Evolutionary conservation across 2,113 vertebrate genomes (phyloP), one percentile per base, ranked within the genome.

Genomic region (Lagopus leucura): DNA sequence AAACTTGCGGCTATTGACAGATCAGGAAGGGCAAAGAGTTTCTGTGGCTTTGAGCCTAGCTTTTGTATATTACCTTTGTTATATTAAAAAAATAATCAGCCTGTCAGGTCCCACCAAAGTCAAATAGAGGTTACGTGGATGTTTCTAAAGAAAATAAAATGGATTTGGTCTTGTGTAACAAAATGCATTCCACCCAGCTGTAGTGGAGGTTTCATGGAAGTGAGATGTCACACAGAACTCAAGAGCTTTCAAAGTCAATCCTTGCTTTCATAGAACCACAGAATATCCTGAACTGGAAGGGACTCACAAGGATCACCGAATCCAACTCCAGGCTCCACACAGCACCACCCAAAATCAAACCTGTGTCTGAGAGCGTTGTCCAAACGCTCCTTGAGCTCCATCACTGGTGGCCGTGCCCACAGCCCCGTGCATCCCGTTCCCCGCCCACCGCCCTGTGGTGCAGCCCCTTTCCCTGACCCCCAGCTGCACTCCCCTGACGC

Each of bases 1-100:
- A 91, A 91, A 83, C 14, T 36, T n/a, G 7, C 0, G 3, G 21
- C 76, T 78, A 12, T 69, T 90, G 94, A 95, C 91, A 96, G 95
- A 92, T 88, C 43, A 0, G 0, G 10, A n/a, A 92, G 72, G 89
- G 38, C 65, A 91, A 67, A 88, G 9, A 6, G 6, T 22, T 24
- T 74, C 36, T 42, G n/a, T 43, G n/a, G 48, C 21, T 6, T 34
- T 83, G 34, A 87, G 50, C 52, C 27, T 60, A 32, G 27, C 24
- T 34, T 87, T 83, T 90, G 34, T 70, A 22, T 73, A 34, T 16
- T 78, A 34, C 8, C 27, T 38, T 61, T 78, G 72, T 36, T 71
- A 28, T 32, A 18, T 74, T 55, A 22, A 48, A 54, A 64, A 36
- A 69, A 47, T 30, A 38, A 65, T 19, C 21, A 71, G 15, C 45